Evolutionary conservation across 1,140 invertebrate genomes (phyloP), one percentile per base, ranked within the genome.

Genomic region (Choristoneura fumiferana): DNA sequence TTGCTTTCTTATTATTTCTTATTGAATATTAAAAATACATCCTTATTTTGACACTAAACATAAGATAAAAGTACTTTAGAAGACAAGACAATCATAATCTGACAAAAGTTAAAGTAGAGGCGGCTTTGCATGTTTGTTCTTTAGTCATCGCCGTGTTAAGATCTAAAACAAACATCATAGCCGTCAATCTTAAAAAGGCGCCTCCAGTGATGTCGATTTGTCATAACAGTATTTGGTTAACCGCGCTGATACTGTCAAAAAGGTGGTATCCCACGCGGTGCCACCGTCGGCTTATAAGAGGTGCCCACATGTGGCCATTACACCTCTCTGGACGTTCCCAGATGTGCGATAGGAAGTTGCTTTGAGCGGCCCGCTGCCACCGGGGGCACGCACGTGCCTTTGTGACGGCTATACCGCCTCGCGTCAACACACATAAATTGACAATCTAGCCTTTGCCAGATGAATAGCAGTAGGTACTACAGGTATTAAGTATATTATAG

Each of bases 311-410:
- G 58, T 64, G 67, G 73, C 80, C 75, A 83, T 87, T 85, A 85
- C 81, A 82, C 78, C 73, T 81, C 69, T 73, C 57, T 69, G 71
- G 71, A 75, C 71, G 72, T 72, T 80, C 63, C 70, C 71, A 80
- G 84, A 87, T 87, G 71, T 13, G 55, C 62, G 82, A 85, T 85
- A 85, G 78, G 62, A 63, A 36, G 49, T 54, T 57, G 65, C 76
- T 84, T 81, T 84, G 81, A 74, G 67, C 67, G 57, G 65, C 70
- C 75, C 57, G 57, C 64, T 70, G 72, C 67, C 71, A 72, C 73
- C 57, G 73, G 65, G 78, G 78, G 49, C 79, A 80, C 65, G 77
- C 71, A 80, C 84, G 84, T 87, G 84, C 77, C 73, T 87, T 87
- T 87, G 82, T 65, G 54, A 18, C 60, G 58, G 49, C 69, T 73